Evolutionary conservation across 2,113 vertebrate species (phyloP).

Genomic region (Aptenodytes forsteri): DNA sequence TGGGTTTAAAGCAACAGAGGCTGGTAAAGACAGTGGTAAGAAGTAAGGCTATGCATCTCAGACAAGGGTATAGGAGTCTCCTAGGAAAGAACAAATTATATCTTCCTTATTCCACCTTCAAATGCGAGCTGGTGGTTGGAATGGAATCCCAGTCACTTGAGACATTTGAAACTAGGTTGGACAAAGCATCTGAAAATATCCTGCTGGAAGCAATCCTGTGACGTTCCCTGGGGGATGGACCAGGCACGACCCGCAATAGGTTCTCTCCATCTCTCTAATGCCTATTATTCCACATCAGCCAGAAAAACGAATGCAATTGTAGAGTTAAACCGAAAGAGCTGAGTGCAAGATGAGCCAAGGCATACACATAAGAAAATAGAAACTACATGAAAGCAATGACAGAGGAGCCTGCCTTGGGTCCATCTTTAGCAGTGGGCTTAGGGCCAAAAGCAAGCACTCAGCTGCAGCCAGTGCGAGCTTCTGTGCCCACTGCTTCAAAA

Average conservation of each 20-base stretch:
- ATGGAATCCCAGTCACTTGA: background rate
- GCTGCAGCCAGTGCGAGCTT: background rate
- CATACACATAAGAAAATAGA: background rate
- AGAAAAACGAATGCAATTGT: background rate
- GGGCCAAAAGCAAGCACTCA: background rate
- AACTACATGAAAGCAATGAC: background rate
- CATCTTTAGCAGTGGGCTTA: conserved; percentile 10
- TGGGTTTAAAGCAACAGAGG: background rate
- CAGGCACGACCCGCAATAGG: background rate
- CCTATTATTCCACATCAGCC: background rate
- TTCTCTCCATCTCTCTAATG: background rate
- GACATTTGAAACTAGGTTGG: background rate
- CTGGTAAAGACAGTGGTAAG: background rate
- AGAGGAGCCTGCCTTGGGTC: conserved; percentile 3
- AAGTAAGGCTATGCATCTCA: background rate
- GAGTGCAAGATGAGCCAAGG: background rate
- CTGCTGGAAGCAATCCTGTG: background rate
- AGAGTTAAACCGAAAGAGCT: background rate
- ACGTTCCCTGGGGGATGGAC: background rate
- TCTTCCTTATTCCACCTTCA: background rate
- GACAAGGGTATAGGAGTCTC: background rate
- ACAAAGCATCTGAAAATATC: background rate
- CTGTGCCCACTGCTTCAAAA: background rate
- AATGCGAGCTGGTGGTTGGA: background rate
- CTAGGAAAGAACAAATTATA: background rate